phyloP scores from a whole-genome alignment of 2,888 invertebrate genomes.

The Eudemis profundana region DNA sequence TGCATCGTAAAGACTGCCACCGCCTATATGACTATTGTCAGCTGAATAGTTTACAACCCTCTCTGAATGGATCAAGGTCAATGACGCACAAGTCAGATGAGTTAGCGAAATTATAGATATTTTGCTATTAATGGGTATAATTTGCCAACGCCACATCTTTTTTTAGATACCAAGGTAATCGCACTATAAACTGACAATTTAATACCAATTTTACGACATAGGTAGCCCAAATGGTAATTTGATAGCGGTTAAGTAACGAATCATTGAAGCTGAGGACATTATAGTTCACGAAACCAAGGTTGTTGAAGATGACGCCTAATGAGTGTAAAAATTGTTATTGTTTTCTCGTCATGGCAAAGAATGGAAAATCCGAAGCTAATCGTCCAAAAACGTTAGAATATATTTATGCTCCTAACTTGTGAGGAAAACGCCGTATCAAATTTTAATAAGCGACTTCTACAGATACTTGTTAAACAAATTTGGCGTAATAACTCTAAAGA shows the following conservation, averaged over 20 bases:
- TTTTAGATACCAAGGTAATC: neutral
- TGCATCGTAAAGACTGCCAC: no score
- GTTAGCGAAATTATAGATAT: no score
- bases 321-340: slow-evolving; percentile 30
- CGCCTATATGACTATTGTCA: no score
- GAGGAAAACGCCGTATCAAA: neutral
- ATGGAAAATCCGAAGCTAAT: slow-evolving; percentile 27
- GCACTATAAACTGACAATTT: slow-evolving; percentile 15
- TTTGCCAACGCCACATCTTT: no score
- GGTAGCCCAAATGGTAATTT: slow-evolving; percentile 33
- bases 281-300: slow-evolving; percentile 33
- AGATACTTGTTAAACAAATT: no score
- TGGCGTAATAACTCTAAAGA: no score
- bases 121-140: no score
- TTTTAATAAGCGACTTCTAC: neutral
- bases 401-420: neutral
- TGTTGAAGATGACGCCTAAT: slow-evolving; percentile 28
- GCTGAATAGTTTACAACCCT: no score
- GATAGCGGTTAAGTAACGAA: slow-evolving; percentile 22
- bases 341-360: slow-evolving; percentile 9
- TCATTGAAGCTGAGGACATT: slow-evolving; percentile 34
- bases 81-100: no score
- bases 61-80: no score
- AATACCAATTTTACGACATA: neutral
- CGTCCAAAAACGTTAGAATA: neutral